Conservation (phyloP, 1,140 invertebrate species). For the Copidosoma floridanum region DNA sequence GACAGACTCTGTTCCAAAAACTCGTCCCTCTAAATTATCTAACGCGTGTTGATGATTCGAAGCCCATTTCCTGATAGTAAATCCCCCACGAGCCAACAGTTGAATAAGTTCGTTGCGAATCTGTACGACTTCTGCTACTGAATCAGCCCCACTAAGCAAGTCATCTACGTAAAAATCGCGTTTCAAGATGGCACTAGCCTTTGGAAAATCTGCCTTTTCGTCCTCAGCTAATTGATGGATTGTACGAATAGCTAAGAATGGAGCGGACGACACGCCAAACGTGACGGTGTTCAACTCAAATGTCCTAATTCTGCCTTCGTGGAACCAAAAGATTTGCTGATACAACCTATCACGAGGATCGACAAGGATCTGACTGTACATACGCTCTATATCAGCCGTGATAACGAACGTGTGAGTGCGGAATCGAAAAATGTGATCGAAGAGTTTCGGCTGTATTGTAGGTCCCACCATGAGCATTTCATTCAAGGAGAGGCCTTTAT, state of each 20-base stretch:
- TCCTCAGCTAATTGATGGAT: no score
- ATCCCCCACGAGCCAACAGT: not conserved
- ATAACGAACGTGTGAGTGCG: not conserved
- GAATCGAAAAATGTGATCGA: not conserved
- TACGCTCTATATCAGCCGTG: slow-evolving; percentile 8
- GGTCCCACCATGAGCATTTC: not conserved
- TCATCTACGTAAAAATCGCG: no score
- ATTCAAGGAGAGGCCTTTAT: no score
- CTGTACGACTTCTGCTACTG: no score
- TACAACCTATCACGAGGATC: no score
- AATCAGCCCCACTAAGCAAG: no score
- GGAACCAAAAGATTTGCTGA: not conserved
- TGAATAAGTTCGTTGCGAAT: no score
- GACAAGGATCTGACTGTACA: slow-evolving; percentile 5
- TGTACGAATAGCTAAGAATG: no score
- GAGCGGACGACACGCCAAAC: no score
- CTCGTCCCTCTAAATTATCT: not conserved
- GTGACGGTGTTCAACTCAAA: no score
- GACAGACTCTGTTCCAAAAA: not conserved
- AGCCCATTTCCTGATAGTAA: no score
- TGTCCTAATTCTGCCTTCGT: not conserved
- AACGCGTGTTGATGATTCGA: no score
- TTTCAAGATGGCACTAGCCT: not conserved
- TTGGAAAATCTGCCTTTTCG: not conserved
- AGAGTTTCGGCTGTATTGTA: not conserved